These are phyloP conservation scores for Arbacia lixula DNA, from an alignment of 53 echinoderm and acorn worm species.

Conservation along the genomic window DNA sequence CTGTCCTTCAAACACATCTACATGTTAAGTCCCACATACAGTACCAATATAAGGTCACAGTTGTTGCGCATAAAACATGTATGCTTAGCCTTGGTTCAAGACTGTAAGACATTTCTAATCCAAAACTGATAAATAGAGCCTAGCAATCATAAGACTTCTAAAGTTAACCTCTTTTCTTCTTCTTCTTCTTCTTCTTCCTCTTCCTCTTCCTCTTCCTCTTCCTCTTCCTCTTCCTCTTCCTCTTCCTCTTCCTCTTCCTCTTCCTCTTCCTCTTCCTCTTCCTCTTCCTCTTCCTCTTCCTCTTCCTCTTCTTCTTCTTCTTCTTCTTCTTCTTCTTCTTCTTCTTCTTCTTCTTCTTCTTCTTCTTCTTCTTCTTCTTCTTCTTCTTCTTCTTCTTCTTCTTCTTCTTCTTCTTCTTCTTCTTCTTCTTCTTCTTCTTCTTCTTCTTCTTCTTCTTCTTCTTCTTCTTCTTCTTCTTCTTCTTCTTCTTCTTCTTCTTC, in stretches of 20 bases:
- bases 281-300: neutral
- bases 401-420: neutral
- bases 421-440: neutral
- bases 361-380: neutral
- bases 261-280: slow-evolving; percentile 6
- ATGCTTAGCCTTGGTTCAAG: no score
- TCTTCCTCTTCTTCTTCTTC: neutral
- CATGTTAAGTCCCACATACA: no score
- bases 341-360: neutral
- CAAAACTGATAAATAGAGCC: no score
- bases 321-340: neutral
- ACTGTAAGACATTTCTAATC: no score
- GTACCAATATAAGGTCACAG: no score
- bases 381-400: neutral
- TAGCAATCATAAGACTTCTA: no score
- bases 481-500: neutral
- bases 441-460: neutral
- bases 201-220: slow-evolving; percentile 2
- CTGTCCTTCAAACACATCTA: no score
- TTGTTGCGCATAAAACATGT: no score
- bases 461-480: neutral
- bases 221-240: slow-evolving; percentile 6
- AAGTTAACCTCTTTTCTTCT: neutral
- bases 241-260: slow-evolving; percentile 6
- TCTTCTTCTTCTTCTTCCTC: neutral